Conservation (phyloP, 2,888 invertebrate genomes). For the Synergus itoensis region DNA sequence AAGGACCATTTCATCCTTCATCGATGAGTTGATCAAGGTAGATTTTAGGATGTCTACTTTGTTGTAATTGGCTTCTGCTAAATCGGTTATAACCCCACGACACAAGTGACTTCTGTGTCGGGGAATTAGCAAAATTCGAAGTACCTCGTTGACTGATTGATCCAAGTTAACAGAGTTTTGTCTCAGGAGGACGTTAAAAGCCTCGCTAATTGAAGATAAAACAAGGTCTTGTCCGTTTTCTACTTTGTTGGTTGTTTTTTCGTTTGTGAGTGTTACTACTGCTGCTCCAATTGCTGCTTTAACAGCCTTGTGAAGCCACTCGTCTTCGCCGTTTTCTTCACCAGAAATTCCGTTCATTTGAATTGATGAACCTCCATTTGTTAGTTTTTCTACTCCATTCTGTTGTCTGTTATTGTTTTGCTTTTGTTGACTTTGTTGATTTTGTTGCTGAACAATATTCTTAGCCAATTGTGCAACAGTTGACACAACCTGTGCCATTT, state of each 20-base stretch:
- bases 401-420: constrained; percentile 38
- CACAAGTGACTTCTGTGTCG: constrained; percentile 70
- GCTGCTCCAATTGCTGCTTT: constrained; percentile 70
- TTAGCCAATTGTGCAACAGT: constrained; percentile 73
- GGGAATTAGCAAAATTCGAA: constrained; percentile 68
- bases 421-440: constrained; percentile 42
- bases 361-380: constrained; percentile 60
- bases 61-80: constrained; percentile 73
- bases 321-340: constrained; percentile 44
- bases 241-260: constrained; percentile 52
- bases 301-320: constrained; percentile 65
- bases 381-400: constrained; percentile 47
- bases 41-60: constrained; percentile 84
- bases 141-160: constrained; percentile 67
- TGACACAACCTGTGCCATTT: constrained; percentile 77
- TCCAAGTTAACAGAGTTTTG: constrained; percentile 63
- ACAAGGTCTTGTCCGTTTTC: constrained; percentile 63
- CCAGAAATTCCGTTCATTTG: constrained; percentile 48
- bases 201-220: constrained; percentile 72
- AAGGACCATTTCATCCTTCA: constrained; percentile 81
- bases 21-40: constrained; percentile 79
- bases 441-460: constrained; percentile 68
- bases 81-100: constrained; percentile 65
- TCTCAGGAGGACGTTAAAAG: constrained; percentile 68
- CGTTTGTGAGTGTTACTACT: constrained; percentile 64